Base-by-base conservation (phyloP, 2,797 vertebrate genomes). In the Cygnus olor region DNA sequence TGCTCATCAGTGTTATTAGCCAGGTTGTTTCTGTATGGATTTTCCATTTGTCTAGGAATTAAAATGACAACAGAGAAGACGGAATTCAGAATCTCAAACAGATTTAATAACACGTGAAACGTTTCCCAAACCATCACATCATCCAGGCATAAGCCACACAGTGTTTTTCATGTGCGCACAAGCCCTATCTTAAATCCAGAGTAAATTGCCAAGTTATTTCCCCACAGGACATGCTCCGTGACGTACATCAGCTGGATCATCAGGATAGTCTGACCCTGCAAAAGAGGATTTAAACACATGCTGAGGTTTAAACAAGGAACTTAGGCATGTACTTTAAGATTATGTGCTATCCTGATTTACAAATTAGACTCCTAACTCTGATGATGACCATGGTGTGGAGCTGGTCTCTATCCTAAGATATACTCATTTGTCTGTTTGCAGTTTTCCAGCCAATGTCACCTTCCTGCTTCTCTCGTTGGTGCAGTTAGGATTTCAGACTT, bases 131-230 rank as follows among this genome's bases (percentile, higher is more conserved):
- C 66, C 68, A 60, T 88, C 80, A 17, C 44, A 7, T 90, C 2
- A 3, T 12, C 51, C 78, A 90, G 83, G 56, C 32, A 0, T 69
- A 84, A 95, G 90, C 88, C 80, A 53, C 14, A 21, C 32, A n/a
- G 83, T 19, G 74, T 21, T 90, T 56, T 53, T 76, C 76, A 42
- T 57, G 72, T 21, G 88, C 1, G 2, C 47, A 44, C 34, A 66
- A 66, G 70, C 53, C 83, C 73, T 34, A 1, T 44, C 85, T 79
- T 16, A 87, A 94, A 92, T 32, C 63, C 94, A 77, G 74, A 60
- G 49, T 17, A 30, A 87, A 42, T 24, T 85, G 90, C 93, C 94
- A 95, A 89, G 71, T 85, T 40, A 14, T 89, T 90, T 88, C 78
- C 90, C 95, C 7, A 15, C 1, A 63, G 88, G 94, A 93, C 36